phyloP scores from a whole-genome alignment of 2,888 invertebrate species.

The Rhingia rostrata region DNA sequence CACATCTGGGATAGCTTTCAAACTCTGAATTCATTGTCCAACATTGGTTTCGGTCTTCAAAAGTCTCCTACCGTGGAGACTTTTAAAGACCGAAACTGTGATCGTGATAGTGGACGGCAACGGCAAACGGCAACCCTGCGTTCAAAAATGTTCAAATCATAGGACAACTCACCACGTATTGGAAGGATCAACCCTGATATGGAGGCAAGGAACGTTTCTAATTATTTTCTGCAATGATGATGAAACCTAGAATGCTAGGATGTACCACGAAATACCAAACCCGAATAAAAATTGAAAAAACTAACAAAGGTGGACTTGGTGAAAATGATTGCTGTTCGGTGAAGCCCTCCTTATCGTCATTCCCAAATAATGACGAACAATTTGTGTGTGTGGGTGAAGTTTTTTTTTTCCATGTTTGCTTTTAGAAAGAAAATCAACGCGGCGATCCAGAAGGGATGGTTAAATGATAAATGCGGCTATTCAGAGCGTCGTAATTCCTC shows the following conservation, averaged over 20 bases:
- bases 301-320: constrained; percentile 23
- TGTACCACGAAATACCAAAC: constrained; percentile 7
- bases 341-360: constrained; percentile 1
- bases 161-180: constrained; percentile 50
- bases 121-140: background rate
- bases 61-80: no score
- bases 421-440: constrained; percentile 37
- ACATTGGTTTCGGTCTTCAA: no score
- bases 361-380: constrained; percentile 34
- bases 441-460: constrained; percentile 62
- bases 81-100: no score
- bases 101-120: no score
- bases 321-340: constrained; percentile 37
- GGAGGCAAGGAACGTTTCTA: background rate
- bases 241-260: constrained; percentile 9
- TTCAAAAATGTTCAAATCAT: constrained; percentile 13
- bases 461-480: constrained; percentile 68
- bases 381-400: background rate
- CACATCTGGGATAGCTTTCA: no score
- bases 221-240: constrained; percentile 24
- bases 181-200: background rate
- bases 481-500: constrained; percentile 24
- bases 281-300: constrained; percentile 1
- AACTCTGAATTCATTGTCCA: no score
- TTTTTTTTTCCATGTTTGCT: background rate